Conservation (phyloP, 2,888 invertebrate species). For the Synergus laeviventris region DNA sequence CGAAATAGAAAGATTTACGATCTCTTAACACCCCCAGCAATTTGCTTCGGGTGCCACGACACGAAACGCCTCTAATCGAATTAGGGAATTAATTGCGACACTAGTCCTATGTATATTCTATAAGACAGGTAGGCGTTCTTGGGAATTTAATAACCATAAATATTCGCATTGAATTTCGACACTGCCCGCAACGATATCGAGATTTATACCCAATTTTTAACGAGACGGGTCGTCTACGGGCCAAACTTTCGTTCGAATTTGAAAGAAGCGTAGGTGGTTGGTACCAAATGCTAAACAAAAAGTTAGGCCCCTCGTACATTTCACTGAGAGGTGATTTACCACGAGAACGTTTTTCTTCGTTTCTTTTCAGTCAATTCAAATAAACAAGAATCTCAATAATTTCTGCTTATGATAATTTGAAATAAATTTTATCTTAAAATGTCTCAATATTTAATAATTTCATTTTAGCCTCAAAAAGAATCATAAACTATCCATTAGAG, state of each 20-base stretch:
- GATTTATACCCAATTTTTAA: constrained; percentile 33
- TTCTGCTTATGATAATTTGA: no score
- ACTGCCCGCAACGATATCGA: constrained; percentile 21
- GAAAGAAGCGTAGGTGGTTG: constrained; percentile 27
- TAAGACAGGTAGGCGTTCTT: constrained; percentile 30
- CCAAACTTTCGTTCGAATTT: constrained; percentile 23
- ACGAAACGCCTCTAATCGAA: constrained; percentile 35
- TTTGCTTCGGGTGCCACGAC: constrained; percentile 31
- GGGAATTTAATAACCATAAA: constrained; percentile 33
- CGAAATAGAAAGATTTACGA: constrained; percentile 37
- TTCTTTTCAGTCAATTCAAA: constrained; percentile 11
- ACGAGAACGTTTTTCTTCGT: not conserved
- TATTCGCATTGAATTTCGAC: constrained; percentile 26
- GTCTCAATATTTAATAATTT: no score
- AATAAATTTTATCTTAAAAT: no score
- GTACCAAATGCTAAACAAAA: constrained; percentile 12
- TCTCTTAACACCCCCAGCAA: constrained; percentile 38
- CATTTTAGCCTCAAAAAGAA: no score
- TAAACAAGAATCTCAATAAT: no score
- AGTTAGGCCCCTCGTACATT: constrained; percentile 28
- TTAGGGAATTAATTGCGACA: constrained; percentile 41
- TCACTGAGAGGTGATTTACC: constrained; percentile 30
- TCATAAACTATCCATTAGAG: no score
- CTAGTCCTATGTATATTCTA: constrained; percentile 8
- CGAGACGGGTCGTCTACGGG: constrained; percentile 14